Evolutionary conservation across 30 jellyfish, hydroid and myxozoan genomes (phyloP), one percentile per base, ranked within the genome.

Genomic region (Rhopilema esculentum): DNA sequence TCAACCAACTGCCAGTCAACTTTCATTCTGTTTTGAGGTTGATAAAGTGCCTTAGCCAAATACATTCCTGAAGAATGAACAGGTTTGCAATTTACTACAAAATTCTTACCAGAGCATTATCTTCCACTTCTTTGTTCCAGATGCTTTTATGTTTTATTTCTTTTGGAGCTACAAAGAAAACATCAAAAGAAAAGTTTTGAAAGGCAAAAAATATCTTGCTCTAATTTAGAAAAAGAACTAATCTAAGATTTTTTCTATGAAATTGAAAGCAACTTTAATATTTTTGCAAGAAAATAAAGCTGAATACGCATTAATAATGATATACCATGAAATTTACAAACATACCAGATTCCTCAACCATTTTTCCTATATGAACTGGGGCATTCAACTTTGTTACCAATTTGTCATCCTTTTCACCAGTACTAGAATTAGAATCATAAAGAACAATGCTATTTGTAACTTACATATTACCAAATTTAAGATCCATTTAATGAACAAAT

Each of bases 51-150:
- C n/a, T n/a, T n/a, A n/a, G n/a, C n/a, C n/a, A n/a, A n/a, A n/a
- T n/a, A n/a, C n/a, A n/a, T n/a, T n/a, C n/a, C n/a, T n/a, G n/a
- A n/a, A n/a, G n/a, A n/a, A n/a, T n/a, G n/a, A n/a, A n/a, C n/a
- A n/a, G n/a, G n/a, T n/a, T n/a, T n/a, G n/a, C n/a, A n/a, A n/a
- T n/a, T n/a, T n/a, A n/a, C n/a, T n/a, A n/a, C n/a, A 40, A 2
- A 40, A 12, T 29, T 27, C 90, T 32, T 72, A 93, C 98, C 84
- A 88, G 82, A 24, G 92, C 9, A 32, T 52, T 76, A 26, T 88
- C 98, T 29, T 88, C 96, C 0, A 62, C 74, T 30, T 93, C 97
- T 69, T 88, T 93, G 50, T 89, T 83, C 98, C 98, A 93, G 16
- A 93, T 93, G 71, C 97, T 93, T 20, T 87, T 65, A 2, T 93